phyloP scores from a whole-genome alignment of 1,140 invertebrate species.

The Phthorimaea operculella region DNA sequence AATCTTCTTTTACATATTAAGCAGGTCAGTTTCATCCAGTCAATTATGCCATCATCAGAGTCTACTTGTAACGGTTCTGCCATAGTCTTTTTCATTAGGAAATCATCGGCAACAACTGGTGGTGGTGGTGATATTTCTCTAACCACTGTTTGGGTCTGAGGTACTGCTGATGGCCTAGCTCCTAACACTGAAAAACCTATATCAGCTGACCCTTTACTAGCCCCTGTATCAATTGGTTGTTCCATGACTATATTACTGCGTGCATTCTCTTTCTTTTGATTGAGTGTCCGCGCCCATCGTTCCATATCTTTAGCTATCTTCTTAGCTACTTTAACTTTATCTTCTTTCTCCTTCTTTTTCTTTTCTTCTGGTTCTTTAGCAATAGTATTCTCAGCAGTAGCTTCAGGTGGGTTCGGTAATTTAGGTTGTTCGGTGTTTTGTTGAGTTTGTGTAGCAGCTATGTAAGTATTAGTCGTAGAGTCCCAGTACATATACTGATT shows the following conservation, averaged over 20 bases:
- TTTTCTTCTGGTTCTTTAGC: constrained; percentile 56
- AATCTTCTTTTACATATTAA: constrained; percentile 96
- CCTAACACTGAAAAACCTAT: constrained; percentile 88
- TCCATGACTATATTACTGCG: constrained; percentile 73
- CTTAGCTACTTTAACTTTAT: constrained; percentile 97
- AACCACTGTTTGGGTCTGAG: constrained; percentile 43
- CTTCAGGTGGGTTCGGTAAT: constrained; percentile 35
- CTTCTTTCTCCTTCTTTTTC: constrained; percentile 77
- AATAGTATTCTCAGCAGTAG: constrained; percentile 33
- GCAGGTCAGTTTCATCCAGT: constrained; percentile 93
- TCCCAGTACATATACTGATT: constrained; percentile 98
- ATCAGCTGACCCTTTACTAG: constrained; percentile 81
- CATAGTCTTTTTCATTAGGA: constrained; percentile 66
- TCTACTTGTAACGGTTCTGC: constrained; percentile 67
- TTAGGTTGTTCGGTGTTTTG: constrained; percentile 55
- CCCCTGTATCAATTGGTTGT: constrained; percentile 53
- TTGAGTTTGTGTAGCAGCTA: constrained; percentile 74
- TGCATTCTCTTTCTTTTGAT: constrained; percentile 94
- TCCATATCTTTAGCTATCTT: constrained; percentile 98
- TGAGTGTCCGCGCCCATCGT: constrained; percentile 96
- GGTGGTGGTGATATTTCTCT: constrained; percentile 50
- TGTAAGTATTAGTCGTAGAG: constrained; percentile 81
- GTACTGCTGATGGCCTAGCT: constrained; percentile 69
- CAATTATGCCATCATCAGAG: constrained; percentile 75
- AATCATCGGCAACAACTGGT: constrained; percentile 65